phyloP scores from a whole-genome alignment of 2,113 vertebrate genomes.

The Tonatia bakeri region DNA sequence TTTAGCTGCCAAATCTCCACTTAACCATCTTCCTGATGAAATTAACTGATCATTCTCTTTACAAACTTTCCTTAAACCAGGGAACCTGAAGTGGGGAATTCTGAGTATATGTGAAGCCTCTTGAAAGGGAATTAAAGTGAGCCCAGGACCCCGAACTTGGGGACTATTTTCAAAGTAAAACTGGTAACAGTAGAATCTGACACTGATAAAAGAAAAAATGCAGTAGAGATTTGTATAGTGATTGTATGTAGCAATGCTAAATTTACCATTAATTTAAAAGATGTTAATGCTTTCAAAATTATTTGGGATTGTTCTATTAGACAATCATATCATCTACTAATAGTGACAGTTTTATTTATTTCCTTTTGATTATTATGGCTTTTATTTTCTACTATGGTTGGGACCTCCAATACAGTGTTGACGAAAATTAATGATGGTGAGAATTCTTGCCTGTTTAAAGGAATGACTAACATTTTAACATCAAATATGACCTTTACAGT shows the following conservation, averaged over 20 bases:
- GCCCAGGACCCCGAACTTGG: neutral
- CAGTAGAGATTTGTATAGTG: neutral
- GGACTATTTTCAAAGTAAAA: neutral
- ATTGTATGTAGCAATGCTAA: neutral
- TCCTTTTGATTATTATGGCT: neutral
- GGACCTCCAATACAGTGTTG: neutral
- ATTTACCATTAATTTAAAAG: neutral
- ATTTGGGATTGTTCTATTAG: neutral
- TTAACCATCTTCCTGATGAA: neutral
- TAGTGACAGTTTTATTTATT: neutral
- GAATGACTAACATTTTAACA: neutral
- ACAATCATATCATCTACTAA: neutral
- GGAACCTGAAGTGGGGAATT: neutral
- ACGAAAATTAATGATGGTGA: neutral
- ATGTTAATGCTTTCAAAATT: neutral
- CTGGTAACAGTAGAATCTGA: neutral
- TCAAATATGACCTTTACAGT: neutral
- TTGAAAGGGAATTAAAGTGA: neutral
- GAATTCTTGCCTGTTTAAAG: neutral
- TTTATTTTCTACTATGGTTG: neutral
- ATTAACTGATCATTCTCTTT: neutral
- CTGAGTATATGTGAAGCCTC: neutral
- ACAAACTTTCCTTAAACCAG: neutral
- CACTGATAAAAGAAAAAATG: slow-evolving; percentile 9
- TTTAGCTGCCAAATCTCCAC: neutral